A percentile compares a stretch with the other conserved stretches of the same genome.
phyloP scores from a whole-genome alignment of 2,797 vertebrate species.

The Lycodopsis pacificus region DNA sequence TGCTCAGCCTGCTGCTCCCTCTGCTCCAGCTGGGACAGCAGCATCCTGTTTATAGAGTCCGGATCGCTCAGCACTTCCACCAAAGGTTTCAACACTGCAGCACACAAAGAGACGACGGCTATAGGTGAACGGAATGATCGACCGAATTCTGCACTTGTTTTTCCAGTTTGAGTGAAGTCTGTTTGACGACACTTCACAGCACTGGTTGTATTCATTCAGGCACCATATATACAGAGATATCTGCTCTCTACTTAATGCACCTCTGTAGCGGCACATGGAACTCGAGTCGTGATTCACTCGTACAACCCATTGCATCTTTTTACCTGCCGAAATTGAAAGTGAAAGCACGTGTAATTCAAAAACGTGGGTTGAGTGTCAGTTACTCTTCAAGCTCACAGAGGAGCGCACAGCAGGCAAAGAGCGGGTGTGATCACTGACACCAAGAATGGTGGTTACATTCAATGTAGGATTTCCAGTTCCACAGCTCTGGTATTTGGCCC shows the following conservation, averaged over 20 bases:
- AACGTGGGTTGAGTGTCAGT: not conserved
- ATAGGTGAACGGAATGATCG: not conserved
- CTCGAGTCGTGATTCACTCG: not conserved
- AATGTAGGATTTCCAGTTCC: not conserved
- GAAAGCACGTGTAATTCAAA: not conserved
- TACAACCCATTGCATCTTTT: not conserved
- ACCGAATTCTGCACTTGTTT: not conserved
- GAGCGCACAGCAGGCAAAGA: not conserved
- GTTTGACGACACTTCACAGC: not conserved
- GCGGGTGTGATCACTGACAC: not conserved
- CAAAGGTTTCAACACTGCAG: conserved; percentile 91
- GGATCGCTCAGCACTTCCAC: conserved; percentile 96
- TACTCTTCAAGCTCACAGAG: not conserved
- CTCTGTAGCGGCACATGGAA: not conserved
- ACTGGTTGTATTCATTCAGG: not conserved
- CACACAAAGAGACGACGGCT: not conserved
- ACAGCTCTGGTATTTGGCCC: not conserved
- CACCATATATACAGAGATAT: not conserved
- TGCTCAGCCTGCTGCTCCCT: conserved; percentile 94
- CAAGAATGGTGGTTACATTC: not conserved
- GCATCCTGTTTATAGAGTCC: conserved; percentile 96
- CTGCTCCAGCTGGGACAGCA: conserved; percentile 94
- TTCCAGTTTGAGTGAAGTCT: not conserved
- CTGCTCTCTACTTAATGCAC: not conserved
- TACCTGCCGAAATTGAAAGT: not conserved